These are phyloP conservation scores for Colistium nudipinnis DNA, from an alignment of 2,113 vertebrate species.

Conservation along the genomic window DNA sequence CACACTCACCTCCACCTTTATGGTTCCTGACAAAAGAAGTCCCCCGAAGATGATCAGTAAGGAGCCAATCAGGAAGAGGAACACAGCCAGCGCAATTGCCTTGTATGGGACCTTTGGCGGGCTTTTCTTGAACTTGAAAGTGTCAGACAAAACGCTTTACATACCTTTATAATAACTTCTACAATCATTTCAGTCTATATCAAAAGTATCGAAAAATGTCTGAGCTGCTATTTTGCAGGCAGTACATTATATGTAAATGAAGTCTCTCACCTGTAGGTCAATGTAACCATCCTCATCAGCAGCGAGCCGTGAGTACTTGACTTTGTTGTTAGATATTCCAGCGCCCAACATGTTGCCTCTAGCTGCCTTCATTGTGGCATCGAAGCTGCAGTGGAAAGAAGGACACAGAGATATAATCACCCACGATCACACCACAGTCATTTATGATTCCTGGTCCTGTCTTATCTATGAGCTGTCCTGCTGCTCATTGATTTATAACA, in stretches of 20 bases:
- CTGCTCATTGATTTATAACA: neutral
- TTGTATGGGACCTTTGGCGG: slow-evolving; percentile 95
- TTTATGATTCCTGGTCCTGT: neutral
- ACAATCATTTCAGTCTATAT: neutral
- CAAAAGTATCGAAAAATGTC: neutral
- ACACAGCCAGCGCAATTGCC: slow-evolving; percentile 89
- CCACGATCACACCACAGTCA: neutral
- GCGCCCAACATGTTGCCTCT: slow-evolving; percentile 83
- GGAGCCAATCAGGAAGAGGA: slow-evolving; percentile 93
- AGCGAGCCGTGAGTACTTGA: slow-evolving; percentile 92
- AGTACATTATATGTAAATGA: neutral
- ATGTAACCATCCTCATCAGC: slow-evolving; percentile 94
- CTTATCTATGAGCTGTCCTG: neutral
- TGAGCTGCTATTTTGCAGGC: neutral
- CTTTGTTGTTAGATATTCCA: slow-evolving; percentile 88
- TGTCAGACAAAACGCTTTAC: neutral
- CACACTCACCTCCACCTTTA: slow-evolving; percentile 88
- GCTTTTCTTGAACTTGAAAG: slow-evolving; percentile 91
- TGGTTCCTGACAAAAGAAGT: slow-evolving; percentile 90
- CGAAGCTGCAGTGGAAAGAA: slow-evolving; percentile 13
- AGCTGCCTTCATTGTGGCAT: slow-evolving; percentile 83
- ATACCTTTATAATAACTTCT: no score
- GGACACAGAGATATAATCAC: neutral
- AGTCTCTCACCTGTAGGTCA: slow-evolving; percentile 90
- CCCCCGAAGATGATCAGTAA: slow-evolving; percentile 91